These are phyloP conservation scores for Acipenser oxyrinchus DNA, from an alignment of 2,797 vertebrate species.

Conservation along the genomic window DNA sequence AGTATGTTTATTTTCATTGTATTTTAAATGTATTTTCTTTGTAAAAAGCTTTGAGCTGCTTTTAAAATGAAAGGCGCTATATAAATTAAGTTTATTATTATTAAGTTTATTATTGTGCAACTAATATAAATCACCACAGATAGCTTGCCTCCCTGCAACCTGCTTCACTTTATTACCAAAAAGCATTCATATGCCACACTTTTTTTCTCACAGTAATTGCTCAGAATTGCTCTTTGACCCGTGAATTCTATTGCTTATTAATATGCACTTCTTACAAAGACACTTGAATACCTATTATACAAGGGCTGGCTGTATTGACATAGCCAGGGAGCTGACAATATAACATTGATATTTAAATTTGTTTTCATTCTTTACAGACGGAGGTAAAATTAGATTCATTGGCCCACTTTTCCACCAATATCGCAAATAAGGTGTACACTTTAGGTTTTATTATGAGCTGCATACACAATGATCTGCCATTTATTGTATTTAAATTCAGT, in stretches of 20 bases:
- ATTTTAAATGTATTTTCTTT: neutral
- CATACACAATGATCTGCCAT: too few relatives aligned
- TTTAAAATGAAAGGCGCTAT: neutral
- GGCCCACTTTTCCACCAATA: too few relatives aligned
- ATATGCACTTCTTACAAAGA: slow-evolving; percentile 21
- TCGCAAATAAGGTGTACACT: too few relatives aligned
- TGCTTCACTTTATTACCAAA: slow-evolving; percentile 14
- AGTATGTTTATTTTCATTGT: neutral
- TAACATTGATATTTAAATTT: too few relatives aligned
- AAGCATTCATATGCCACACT: slow-evolving; percentile 22
- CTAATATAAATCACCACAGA: slow-evolving; percentile 16
- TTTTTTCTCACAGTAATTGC: slow-evolving; percentile 26
- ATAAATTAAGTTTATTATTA: neutral
- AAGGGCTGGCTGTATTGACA: neutral
- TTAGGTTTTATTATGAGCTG: too few relatives aligned
- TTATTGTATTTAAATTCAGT: too few relatives aligned
- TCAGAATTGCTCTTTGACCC: slow-evolving; percentile 29
- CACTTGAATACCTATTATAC: slow-evolving; percentile 7
- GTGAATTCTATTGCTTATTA: slow-evolving; percentile 29
- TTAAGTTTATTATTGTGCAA: slow-evolving; percentile 11
- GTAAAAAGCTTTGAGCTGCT: too few relatives aligned
- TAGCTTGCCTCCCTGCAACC: neutral
- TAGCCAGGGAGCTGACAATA: neutral
- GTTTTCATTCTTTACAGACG: too few relatives aligned
- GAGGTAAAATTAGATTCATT: too few relatives aligned